Evolutionary conservation across 1,140 invertebrate genomes (phyloP).

Genomic region (Tetranychus urticae): DNA sequence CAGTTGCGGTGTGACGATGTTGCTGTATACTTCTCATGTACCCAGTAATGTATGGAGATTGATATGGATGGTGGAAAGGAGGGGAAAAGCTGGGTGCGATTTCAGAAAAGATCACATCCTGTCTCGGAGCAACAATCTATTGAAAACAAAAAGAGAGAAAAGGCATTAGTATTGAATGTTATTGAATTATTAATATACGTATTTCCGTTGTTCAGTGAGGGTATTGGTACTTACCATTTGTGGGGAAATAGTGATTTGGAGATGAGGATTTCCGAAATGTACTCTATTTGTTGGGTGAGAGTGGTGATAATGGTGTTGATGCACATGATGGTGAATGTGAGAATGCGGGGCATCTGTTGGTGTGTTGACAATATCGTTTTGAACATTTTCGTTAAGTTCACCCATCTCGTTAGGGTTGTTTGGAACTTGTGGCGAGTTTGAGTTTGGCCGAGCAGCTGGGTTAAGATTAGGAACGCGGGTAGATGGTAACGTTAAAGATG

Average conservation of each 20-base stretch:
- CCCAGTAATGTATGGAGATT: not conserved
- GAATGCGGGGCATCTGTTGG: constrained; percentile 18
- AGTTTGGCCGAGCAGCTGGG: not conserved
- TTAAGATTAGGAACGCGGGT: not conserved
- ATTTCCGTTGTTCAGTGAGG: no score
- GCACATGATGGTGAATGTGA: constrained; percentile 37
- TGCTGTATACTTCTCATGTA: not conserved
- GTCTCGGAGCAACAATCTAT: not conserved
- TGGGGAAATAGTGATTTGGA: constrained; percentile 28
- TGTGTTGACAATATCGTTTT: not conserved
- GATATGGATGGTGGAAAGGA: not conserved
- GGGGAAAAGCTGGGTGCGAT: not conserved
- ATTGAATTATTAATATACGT: no score
- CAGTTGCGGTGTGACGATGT: not conserved
- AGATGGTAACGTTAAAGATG: not conserved
- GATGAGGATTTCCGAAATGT: constrained; percentile 20
- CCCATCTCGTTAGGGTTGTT: not conserved
- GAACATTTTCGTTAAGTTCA: not conserved
- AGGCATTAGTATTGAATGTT: not conserved
- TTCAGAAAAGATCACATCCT: not conserved
- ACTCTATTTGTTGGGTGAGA: constrained; percentile 24
- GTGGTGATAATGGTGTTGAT: constrained; percentile 36
- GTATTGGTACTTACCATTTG: constrained; percentile 13
- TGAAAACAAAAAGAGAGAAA: not conserved
- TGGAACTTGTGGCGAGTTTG: not conserved